Base-by-base conservation (phyloP, 2,888 invertebrate genomes). In the Globia sparganii region DNA sequence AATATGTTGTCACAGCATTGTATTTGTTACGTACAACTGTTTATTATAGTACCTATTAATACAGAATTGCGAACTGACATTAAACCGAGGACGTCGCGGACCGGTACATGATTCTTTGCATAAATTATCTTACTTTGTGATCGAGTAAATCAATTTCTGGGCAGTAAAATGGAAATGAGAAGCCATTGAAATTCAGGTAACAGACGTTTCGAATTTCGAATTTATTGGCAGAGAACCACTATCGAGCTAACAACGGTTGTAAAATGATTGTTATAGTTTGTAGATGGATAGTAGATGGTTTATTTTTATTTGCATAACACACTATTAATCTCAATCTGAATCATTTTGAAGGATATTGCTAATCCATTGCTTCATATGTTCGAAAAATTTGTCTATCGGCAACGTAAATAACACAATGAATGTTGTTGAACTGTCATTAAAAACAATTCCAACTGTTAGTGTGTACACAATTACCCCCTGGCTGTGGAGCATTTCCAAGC, bases 61-160 rank as follows among this genome's bases (percentile, higher is more conserved):
- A 86, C 90, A 91, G 88, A 91, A 92, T 92, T 92, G 91, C 91
- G 91, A 92, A 89, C 72, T 75, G 78, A 86, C 92, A 94, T 94
- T 94, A 94, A 69, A 89, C 88, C 85, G 92, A 91, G 91, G 92
- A 92, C 86, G 93, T 96, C 96, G 85, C 96, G 85, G 91, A 81
- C 92, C 93, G 96, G 96, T 96, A 96, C 96, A 95, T 92, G 91
- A 90, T 93, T 93, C 91, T 94, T 94, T 92, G 95, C 94, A 95
- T 95, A 95, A 96, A 95, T 95, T 94, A 95, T 91, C 83, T 88
- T 89, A 89, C 85, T 89, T 90, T 89, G 90, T 88, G 87, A 90
- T 84, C 87, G 82, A 89, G 88, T 91, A 92, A 90, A 91, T 91
- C 91, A 91, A 92, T 91, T 91, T 88, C 81, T 85, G 86, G 87